Conservation (phyloP, 2,113 vertebrate genomes). For the Trematocara stigmaticum region DNA sequence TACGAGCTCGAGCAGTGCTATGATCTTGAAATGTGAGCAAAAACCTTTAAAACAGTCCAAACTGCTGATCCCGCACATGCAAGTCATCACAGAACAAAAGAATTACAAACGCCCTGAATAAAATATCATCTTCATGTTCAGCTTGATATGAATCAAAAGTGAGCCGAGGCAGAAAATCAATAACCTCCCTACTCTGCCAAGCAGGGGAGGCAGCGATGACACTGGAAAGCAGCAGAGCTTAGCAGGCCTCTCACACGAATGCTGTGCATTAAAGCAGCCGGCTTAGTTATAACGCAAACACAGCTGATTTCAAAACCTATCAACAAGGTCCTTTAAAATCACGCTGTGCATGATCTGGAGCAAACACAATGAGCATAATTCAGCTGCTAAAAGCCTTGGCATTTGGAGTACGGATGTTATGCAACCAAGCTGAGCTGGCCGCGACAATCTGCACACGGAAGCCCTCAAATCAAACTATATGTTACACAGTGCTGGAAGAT, state of each 20-base stretch:
- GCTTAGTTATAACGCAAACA: neutral
- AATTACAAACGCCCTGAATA: neutral
- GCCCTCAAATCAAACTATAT: neutral
- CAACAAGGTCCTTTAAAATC: conserved; percentile 1
- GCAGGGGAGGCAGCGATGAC: neutral
- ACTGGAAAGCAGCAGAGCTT: conserved; percentile 1
- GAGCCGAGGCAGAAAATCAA: conserved; percentile 46
- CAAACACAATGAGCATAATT: conserved; percentile 50
- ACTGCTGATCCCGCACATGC: neutral
- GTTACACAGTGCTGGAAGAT: neutral
- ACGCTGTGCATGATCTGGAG: neutral
- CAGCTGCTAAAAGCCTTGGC: conserved; percentile 48
- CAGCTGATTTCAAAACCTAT: neutral
- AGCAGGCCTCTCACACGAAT: neutral
- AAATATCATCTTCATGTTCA: neutral
- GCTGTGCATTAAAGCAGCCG: neutral
- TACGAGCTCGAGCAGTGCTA: neutral
- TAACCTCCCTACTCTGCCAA: conserved; percentile 17
- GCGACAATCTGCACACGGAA: neutral
- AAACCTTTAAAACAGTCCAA: neutral
- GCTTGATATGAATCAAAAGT: conserved; percentile 32
- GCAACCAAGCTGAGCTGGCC: conserved; percentile 33
- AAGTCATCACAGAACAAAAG: conserved; percentile 1
- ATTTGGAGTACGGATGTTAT: conserved; percentile 52
- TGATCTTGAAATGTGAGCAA: neutral